A percentile compares a stretch with the other conserved stretches of the same genome.
Conservation (phyloP, 2,888 invertebrate genomes). For the Vesta saturnalis region DNA sequence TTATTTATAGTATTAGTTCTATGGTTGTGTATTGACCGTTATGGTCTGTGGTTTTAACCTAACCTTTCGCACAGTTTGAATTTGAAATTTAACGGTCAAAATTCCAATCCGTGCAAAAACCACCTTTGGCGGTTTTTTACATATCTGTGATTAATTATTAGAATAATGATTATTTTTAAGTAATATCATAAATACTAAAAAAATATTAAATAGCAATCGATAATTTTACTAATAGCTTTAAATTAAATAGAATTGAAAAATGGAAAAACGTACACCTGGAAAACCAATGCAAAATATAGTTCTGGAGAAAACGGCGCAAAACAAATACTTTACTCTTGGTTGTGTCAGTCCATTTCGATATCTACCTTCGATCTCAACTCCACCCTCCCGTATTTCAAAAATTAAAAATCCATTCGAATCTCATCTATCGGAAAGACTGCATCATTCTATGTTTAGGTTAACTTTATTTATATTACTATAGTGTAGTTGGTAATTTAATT, state of each 20-base stretch:
- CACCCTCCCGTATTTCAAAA: slow-evolving; percentile 67
- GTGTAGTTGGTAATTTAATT: slow-evolving; percentile 29
- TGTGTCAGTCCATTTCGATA: slow-evolving; percentile 58
- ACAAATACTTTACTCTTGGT: slow-evolving; percentile 36
- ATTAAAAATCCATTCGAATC: slow-evolving; percentile 77
- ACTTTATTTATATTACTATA: slow-evolving; percentile 26
- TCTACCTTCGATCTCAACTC: slow-evolving; percentile 64
- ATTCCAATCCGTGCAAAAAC: slow-evolving; percentile 7
- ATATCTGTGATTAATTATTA: slow-evolving; percentile 9
- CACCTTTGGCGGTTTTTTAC: slow-evolving; percentile 8
- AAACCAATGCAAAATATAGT: slow-evolving; percentile 28
- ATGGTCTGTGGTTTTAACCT: too few relatives aligned
- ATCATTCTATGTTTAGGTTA: slow-evolving; percentile 77
- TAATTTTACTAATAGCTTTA: slow-evolving; percentile 20
- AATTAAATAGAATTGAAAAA: slow-evolving; percentile 36
- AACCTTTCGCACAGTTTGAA: background rate
- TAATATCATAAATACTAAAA: background rate
- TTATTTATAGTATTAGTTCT: too few relatives aligned
- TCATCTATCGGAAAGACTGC: slow-evolving; percentile 71
- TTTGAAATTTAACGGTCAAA: background rate
- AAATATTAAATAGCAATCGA: slow-evolving; percentile 36
- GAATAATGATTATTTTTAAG: background rate
- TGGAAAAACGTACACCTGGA: slow-evolving; percentile 32
- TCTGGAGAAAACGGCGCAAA: slow-evolving; percentile 33
- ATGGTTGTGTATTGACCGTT: too few relatives aligned